Evolutionary conservation across 2,113 vertebrate species (phyloP).

Genomic region (Chroicocephalus ridibundus): DNA sequence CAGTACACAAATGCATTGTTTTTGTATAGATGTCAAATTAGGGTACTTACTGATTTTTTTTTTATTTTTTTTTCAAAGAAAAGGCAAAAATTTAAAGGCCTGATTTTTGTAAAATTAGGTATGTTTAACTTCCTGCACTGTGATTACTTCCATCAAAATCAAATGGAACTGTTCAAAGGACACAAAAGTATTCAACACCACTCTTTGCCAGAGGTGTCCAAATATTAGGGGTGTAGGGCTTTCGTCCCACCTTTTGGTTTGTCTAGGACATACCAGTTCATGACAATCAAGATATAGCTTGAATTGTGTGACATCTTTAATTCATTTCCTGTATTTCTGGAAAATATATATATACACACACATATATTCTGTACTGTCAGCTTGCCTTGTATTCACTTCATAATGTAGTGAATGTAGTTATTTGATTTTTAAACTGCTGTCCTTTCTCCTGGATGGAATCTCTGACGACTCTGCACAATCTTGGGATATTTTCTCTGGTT

Average conservation of each 20-base stretch:
- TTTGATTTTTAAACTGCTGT: slow-evolving; percentile 82
- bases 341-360: neutral
- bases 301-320: neutral
- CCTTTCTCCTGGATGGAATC: slow-evolving; percentile 76
- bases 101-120: neutral
- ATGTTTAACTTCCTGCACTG: neutral
- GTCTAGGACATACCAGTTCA: neutral
- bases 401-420: slow-evolving; percentile 79
- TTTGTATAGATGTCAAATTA: neutral
- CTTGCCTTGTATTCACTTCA: slow-evolving; percentile 64
- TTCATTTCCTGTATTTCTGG: neutral
- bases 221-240: neutral
- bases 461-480: slow-evolving; percentile 66
- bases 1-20: neutral
- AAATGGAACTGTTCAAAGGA: neutral
- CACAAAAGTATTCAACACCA: neutral
- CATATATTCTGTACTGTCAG: slow-evolving; percentile 31
- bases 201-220: neutral
- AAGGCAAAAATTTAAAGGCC: neutral
- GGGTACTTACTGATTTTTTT: neutral
- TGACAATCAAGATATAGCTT: neutral
- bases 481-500: slow-evolving; percentile 74
- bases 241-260: neutral
- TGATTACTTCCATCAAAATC: neutral
- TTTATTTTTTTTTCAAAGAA: neutral